A percentile compares a stretch with the other conserved stretches of the same genome.
These are phyloP conservation scores for Brachyrhaphis roseni DNA, from an alignment of 2,797 vertebrate genomes.

Conservation along the genomic window DNA sequence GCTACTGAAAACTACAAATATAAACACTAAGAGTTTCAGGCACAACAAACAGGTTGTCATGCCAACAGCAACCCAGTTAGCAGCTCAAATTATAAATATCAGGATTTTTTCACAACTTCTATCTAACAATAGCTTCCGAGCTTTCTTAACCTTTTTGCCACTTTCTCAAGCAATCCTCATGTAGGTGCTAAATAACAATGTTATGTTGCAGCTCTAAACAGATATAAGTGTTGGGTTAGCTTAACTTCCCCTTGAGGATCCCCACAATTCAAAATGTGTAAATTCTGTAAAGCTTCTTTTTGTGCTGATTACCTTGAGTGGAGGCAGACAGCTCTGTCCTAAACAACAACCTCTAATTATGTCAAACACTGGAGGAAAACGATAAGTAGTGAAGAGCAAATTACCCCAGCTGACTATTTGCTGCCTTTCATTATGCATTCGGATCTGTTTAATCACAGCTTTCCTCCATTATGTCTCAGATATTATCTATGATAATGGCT, in stretches of 20 bases:
- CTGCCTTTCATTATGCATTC: conserved; percentile 8
- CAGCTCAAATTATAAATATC: neutral
- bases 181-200: neutral
- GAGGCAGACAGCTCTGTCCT: neutral
- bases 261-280: neutral
- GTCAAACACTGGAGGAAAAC: neutral
- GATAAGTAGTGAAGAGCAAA: neutral
- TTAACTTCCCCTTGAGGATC: neutral
- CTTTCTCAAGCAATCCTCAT: neutral
- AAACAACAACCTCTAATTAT: neutral
- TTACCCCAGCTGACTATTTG: conserved; percentile 2
- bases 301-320: neutral
- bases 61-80: neutral
- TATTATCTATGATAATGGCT: neutral
- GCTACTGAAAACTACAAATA: neutral
- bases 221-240: neutral
- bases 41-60: too few species aligned
- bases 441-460: neutral
- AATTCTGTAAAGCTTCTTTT: neutral
- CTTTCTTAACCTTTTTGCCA: neutral
- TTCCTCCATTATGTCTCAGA: neutral
- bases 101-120: neutral
- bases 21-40: too few species aligned
- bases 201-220: neutral
- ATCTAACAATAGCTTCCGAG: neutral